phyloP scores from a whole-genome alignment of 2,113 vertebrate species.

The Misgurnus anguillicaudatus region DNA sequence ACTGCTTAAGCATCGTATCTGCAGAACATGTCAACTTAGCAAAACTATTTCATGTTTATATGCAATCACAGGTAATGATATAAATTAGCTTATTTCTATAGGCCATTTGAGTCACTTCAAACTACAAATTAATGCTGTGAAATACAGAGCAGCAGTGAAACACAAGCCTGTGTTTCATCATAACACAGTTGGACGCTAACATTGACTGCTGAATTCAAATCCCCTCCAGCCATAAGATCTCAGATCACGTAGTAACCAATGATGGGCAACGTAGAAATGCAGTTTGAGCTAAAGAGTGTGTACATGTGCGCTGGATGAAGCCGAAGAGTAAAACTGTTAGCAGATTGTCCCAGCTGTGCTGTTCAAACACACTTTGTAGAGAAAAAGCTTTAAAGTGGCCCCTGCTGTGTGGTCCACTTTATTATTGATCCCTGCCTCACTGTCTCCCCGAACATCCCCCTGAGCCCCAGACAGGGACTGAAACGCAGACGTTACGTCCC shows the following conservation, averaged over 20 bases:
- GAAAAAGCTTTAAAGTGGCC: constrained; percentile 40
- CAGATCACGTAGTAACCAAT: constrained; percentile 11
- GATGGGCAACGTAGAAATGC: constrained; percentile 21
- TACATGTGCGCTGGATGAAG: not conserved
- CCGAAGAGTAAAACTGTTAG: constrained; percentile 22
- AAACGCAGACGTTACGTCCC: not conserved
- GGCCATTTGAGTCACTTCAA: not conserved
- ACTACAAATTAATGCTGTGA: constrained; percentile 1
- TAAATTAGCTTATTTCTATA: not conserved
- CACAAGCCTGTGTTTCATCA: constrained; percentile 15
- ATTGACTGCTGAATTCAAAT: constrained; percentile 39
- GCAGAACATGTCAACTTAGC: too few species aligned
- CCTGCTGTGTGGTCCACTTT: constrained; percentile 44
- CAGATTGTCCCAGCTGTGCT: constrained; percentile 38
- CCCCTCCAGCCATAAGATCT: not conserved
- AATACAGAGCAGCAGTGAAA: constrained; percentile 10
- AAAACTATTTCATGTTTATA: too few species aligned
- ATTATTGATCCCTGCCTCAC: constrained; percentile 49
- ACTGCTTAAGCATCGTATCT: too few species aligned
- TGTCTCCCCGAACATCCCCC: constrained; percentile 25
- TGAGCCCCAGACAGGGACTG: constrained; percentile 12
- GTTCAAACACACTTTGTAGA: constrained; percentile 37
- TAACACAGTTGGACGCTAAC: constrained; percentile 24
- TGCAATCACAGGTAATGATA: not conserved
- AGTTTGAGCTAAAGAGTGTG: constrained; percentile 8